Evolutionary conservation across 2,113 vertebrate species (phyloP).

Genomic region (Ginglymostoma cirratum): DNA sequence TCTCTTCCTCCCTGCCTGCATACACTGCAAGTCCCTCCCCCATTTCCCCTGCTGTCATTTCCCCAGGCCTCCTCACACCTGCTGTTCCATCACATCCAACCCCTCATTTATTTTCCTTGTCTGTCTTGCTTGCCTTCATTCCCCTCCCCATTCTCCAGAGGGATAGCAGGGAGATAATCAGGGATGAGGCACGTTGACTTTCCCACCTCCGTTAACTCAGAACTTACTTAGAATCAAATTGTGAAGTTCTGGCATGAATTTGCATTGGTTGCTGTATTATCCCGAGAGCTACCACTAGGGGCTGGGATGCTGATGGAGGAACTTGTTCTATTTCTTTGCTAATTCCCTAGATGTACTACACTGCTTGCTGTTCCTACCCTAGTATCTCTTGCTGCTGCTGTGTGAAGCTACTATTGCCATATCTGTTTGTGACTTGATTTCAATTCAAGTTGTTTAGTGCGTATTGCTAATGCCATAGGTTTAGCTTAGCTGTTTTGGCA

Average conservation of each 20-base stretch:
- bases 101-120: background rate
- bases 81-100: too few relatives aligned
- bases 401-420: background rate
- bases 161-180: background rate
- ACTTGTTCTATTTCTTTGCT: background rate
- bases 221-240: background rate
- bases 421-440: background rate
- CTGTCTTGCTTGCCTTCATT: background rate
- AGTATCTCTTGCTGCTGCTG: background rate
- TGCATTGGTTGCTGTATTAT: background rate
- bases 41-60: background rate
- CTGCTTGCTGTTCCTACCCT: background rate
- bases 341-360: background rate
- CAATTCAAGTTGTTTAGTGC: background rate
- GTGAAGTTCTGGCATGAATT: background rate
- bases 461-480: background rate
- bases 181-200: background rate
- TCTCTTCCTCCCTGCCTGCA: background rate
- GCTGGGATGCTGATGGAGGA: background rate
- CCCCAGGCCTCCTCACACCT: background rate
- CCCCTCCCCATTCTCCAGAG: background rate
- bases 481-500: background rate
- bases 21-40: too few relatives aligned
- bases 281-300: background rate
- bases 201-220: background rate